Conservation (phyloP, 2,888 invertebrate species). For the Orchestes rusci region DNA sequence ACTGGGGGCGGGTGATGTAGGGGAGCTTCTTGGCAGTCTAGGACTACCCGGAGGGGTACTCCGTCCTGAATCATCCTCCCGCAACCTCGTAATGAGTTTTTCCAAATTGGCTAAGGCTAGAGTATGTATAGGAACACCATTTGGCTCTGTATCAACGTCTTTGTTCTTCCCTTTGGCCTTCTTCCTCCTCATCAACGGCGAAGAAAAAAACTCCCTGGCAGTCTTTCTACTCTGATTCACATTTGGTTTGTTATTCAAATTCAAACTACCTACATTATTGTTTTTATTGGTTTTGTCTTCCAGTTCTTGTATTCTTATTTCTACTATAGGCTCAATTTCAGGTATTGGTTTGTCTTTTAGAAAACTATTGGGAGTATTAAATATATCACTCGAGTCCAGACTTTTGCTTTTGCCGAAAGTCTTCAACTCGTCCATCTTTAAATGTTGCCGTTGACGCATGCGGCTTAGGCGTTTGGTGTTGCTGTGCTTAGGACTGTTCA, state of each 20-base stretch:
- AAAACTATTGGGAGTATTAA: slow-evolving; percentile 35
- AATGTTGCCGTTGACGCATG: slow-evolving; percentile 27
- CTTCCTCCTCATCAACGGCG: slow-evolving; percentile 43
- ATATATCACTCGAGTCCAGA: slow-evolving; percentile 76
- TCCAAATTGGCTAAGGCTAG: slow-evolving; percentile 53
- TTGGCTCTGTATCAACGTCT: slow-evolving; percentile 24
- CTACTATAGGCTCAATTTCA: slow-evolving; percentile 27
- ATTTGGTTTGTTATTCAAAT: slow-evolving; percentile 16
- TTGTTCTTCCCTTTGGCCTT: slow-evolving; percentile 30
- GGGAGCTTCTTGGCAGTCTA: slow-evolving; percentile 69
- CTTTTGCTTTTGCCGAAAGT: slow-evolving; percentile 73
- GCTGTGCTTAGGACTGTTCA: slow-evolving; percentile 48
- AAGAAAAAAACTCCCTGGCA: slow-evolving; percentile 42
- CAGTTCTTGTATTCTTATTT: background rate
- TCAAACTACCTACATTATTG: slow-evolving; percentile 21
- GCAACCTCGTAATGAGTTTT: slow-evolving; percentile 50
- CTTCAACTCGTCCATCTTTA: slow-evolving; percentile 42
- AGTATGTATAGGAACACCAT: slow-evolving; percentile 40
- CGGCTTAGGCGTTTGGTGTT: slow-evolving; percentile 30
- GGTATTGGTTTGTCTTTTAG: slow-evolving; percentile 37
- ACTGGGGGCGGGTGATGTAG: slow-evolving; percentile 63
- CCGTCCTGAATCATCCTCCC: slow-evolving; percentile 46
- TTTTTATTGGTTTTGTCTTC: slow-evolving; percentile 13
- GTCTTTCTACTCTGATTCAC: slow-evolving; percentile 10
- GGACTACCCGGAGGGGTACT: slow-evolving; percentile 47